Conservation (phyloP, 2,797 vertebrate species). For the Octomys mimax region DNA sequence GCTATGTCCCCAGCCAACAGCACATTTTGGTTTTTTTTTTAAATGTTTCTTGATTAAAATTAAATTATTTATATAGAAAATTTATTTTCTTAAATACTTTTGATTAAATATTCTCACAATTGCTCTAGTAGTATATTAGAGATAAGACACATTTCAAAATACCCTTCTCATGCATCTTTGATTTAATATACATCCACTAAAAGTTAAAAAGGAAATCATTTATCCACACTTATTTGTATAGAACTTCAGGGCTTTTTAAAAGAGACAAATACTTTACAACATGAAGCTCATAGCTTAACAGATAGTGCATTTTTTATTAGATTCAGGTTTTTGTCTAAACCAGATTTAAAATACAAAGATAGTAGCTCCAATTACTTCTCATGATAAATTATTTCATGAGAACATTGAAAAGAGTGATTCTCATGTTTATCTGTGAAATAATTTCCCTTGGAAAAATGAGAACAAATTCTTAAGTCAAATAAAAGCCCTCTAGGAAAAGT, state of each 20-base stretch:
- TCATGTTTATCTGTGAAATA: constrained; percentile 40
- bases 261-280: neutral
- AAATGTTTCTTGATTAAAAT: constrained; percentile 57
- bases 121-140: neutral
- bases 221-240: neutral
- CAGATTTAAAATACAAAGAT: neutral
- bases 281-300: neutral
- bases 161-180: neutral
- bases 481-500: neutral
- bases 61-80: constrained; percentile 43
- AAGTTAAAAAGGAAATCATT: neutral
- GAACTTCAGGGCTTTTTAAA: neutral
- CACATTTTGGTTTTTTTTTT: neutral
- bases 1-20: too few relatives aligned
- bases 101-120: constrained; percentile 46
- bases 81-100: constrained; percentile 55
- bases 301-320: neutral
- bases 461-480: neutral
- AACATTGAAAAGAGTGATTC: neutral
- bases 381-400: constrained; percentile 46
- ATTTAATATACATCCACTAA: neutral
- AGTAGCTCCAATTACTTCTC: neutral
- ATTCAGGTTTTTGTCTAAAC: neutral
- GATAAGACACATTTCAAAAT: neutral
- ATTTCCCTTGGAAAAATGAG: constrained; percentile 35